Conservation (phyloP, 2,797 vertebrate genomes). For the Aratinga solstitialis region DNA sequence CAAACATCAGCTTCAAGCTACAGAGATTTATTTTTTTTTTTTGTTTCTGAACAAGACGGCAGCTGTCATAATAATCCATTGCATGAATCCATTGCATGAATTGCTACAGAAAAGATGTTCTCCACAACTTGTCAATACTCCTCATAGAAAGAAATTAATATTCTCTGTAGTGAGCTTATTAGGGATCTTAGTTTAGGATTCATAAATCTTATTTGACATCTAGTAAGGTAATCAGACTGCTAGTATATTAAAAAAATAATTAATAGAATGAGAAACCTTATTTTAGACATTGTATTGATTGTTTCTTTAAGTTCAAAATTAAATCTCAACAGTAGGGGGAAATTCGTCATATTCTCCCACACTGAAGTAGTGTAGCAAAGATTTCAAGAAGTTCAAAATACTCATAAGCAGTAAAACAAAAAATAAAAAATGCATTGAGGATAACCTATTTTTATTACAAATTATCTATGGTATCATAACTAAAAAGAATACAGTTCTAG, state of each 20-base stretch:
- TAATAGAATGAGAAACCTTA: neutral
- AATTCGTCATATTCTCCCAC: neutral
- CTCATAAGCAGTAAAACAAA: neutral
- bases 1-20: neutral
- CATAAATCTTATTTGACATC: neutral
- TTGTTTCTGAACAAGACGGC: neutral
- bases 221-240: neutral
- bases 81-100: neutral
- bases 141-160: neutral
- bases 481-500: neutral
- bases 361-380: neutral
- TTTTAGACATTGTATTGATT: neutral
- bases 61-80: neutral
- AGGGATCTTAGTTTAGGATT: neutral
- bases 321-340: neutral
- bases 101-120: neutral
- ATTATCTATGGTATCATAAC: neutral
- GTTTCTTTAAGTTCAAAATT: slow-evolving; percentile 7
- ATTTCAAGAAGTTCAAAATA: neutral
- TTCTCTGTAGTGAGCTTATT: neutral
- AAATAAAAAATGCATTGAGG: neutral
- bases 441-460: neutral
- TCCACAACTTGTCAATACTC: neutral
- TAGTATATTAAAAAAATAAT: neutral
- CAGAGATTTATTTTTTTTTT: neutral